Conservation (phyloP, 1,140 invertebrate species). For the Phocides pigmalion region DNA sequence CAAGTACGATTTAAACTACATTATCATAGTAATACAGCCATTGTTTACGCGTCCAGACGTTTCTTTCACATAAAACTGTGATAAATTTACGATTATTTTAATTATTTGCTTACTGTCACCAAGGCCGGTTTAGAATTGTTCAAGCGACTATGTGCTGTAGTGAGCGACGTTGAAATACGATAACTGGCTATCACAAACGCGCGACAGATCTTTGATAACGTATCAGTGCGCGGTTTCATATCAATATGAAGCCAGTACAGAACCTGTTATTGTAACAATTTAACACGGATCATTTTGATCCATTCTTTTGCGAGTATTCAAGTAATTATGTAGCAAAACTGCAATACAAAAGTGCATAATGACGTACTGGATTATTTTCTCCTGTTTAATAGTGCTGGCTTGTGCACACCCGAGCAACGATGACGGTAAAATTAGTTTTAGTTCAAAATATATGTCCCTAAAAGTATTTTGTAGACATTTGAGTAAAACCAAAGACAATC, state of each 20-base stretch:
- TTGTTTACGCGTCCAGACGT: neutral
- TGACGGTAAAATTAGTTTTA: constrained; percentile 44
- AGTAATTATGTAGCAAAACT: constrained; percentile 21
- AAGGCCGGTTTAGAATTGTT: constrained; percentile 28
- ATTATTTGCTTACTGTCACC: constrained; percentile 26
- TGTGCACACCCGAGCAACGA: constrained; percentile 37
- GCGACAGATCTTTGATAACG: constrained; percentile 66
- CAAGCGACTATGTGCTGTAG: constrained; percentile 8
- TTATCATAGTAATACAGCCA: neutral
- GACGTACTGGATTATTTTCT: constrained; percentile 42
- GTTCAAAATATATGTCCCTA: neutral
- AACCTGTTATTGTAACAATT: constrained; percentile 20
- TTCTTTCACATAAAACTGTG: constrained; percentile 1
- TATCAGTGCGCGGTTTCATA: constrained; percentile 58
- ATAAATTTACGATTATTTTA: constrained; percentile 18
- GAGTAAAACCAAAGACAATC: too few relatives aligned
- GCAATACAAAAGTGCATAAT: constrained; percentile 41
- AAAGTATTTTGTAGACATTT: too few relatives aligned
- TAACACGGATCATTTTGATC: constrained; percentile 5
- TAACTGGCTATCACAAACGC: constrained; percentile 55
- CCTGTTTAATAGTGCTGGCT: constrained; percentile 44
- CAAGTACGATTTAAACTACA: neutral
- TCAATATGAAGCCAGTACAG: constrained; percentile 26
- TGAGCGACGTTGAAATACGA: constrained; percentile 52
- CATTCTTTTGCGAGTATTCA: constrained; percentile 1